Conservation (phyloP, 1,140 invertebrate species). For the Lepidurus arcticus region DNA sequence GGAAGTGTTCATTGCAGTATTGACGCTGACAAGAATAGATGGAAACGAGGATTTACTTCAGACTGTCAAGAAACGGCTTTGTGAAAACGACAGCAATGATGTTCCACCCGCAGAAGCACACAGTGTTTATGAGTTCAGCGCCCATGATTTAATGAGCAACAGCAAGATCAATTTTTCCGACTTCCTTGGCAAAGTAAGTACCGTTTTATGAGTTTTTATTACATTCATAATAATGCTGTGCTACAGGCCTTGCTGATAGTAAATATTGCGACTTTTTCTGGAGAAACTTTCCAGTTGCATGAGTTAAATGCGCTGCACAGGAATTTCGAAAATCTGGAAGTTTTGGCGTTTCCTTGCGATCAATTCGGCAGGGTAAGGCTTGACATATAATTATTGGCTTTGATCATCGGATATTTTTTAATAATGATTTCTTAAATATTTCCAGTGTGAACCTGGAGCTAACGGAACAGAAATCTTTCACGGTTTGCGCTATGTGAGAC, state of each 20-base stretch:
- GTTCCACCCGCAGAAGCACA: not conserved
- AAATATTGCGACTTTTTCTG: constrained; percentile 53
- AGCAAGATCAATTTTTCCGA: constrained; percentile 38
- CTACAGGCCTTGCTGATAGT: constrained; percentile 46
- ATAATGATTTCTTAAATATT: constrained; percentile 1
- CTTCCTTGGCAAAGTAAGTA: constrained; percentile 44
- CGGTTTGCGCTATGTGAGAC: constrained; percentile 52
- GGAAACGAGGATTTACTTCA: not conserved
- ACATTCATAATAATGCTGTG: not conserved
- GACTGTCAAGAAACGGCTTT: not conserved
- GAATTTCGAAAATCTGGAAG: constrained; percentile 43
- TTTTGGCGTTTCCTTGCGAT: constrained; percentile 53
- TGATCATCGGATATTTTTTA: not conserved
- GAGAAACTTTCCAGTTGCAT: constrained; percentile 45
- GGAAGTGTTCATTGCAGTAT: no score
- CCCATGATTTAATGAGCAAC: constrained; percentile 35
- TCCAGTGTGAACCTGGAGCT: constrained; percentile 50
- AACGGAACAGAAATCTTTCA: constrained; percentile 51
- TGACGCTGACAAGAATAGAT: not conserved
- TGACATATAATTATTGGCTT: not conserved
- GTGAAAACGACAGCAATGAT: not conserved
- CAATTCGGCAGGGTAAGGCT: constrained; percentile 48
- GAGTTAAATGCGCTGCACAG: constrained; percentile 48
- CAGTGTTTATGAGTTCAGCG: constrained; percentile 38
- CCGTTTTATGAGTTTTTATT: not conserved